phyloP scores from a whole-genome alignment of 2,888 invertebrate species.

The Agriopis leucophaearia region DNA sequence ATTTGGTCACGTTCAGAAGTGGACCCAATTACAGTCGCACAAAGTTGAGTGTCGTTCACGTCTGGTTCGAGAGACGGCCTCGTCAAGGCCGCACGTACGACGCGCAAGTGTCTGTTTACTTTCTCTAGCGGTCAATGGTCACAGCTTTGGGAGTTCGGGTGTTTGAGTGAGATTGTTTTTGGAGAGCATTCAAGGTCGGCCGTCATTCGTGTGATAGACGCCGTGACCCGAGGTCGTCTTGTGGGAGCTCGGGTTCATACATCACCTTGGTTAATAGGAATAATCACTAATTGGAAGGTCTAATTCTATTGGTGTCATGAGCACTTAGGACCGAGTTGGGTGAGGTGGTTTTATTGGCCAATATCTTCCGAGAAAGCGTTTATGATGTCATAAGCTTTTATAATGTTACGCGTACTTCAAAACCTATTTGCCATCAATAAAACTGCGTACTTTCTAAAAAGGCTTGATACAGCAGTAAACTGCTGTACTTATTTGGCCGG shows the following conservation, averaged over 20 bases:
- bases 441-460: conserved; percentile 34
- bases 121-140: conserved; percentile 82
- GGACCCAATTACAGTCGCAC: conserved; percentile 52
- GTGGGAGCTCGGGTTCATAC: conserved; percentile 23
- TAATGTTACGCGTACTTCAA: conserved; percentile 31
- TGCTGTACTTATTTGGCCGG: not conserved
- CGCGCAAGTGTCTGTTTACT: conserved; percentile 72
- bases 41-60: conserved; percentile 54
- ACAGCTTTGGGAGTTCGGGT: conserved; percentile 58
- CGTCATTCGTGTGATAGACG: conserved; percentile 40
- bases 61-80: conserved; percentile 61
- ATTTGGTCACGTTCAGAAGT: conserved; percentile 55
- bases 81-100: conserved; percentile 76
- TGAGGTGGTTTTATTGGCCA: conserved; percentile 35
- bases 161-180: conserved; percentile 55
- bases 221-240: conserved; percentile 30
- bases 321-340: conserved; percentile 10
- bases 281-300: conserved; percentile 13
- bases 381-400: conserved; percentile 39
- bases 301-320: conserved; percentile 11
- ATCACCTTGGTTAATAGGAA: conserved; percentile 21
- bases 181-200: conserved; percentile 68
- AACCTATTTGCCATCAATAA: conserved; percentile 33
- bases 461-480: conserved; percentile 7
- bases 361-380: conserved; percentile 38